Percentiles rank a stretch among this genome's conserved stretches.
These are phyloP conservation scores for Dendronephthya gigantea DNA, from an alignment of 64 coral and sea anemone genomes.

Conservation along the genomic window DNA sequence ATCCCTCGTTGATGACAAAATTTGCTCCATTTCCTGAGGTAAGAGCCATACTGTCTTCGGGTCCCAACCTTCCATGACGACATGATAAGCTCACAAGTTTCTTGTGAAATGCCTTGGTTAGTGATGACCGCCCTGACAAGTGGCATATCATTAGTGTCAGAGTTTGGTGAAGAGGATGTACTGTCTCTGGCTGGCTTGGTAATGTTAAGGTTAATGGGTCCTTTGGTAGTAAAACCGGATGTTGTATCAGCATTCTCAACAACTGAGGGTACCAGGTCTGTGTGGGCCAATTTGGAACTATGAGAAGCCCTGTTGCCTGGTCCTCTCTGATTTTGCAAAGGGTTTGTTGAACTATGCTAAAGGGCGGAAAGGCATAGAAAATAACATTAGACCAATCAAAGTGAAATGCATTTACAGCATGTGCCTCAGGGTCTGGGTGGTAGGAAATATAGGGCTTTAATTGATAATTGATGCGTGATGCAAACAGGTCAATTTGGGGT, in stretches of 20 bases:
- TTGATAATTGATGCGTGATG: conserved; percentile 25
- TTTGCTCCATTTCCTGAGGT: too few relatives aligned
- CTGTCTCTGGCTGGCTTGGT: neutral
- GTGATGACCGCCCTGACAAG: conserved; percentile 23
- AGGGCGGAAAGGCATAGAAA: conserved; percentile 37
- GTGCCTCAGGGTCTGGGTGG: conserved; percentile 30
- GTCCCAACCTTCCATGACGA: too few relatives aligned
- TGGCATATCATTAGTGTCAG: conserved; percentile 36
- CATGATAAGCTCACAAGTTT: too few relatives aligned
- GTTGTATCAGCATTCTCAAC: conserved; percentile 1
- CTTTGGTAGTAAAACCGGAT: conserved; percentile 20
- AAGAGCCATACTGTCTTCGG: too few relatives aligned
- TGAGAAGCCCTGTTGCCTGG: conserved; percentile 10
- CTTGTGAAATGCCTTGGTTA: conserved; percentile 21
- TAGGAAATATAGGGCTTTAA: conserved; percentile 18
- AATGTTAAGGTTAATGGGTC: neutral
- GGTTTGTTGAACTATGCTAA: conserved; percentile 17
- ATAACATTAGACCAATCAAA: neutral
- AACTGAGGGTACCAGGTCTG: conserved; percentile 30
- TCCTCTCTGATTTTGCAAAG: conserved; percentile 37
- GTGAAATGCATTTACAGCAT: conserved; percentile 23
- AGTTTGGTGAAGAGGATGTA: conserved; percentile 35
- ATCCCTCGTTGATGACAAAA: neutral
- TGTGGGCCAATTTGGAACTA: conserved; percentile 35
- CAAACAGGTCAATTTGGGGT: conserved; percentile 39